Conservation (phyloP, 2,113 vertebrate species). For the Aplodontia rufa region DNA sequence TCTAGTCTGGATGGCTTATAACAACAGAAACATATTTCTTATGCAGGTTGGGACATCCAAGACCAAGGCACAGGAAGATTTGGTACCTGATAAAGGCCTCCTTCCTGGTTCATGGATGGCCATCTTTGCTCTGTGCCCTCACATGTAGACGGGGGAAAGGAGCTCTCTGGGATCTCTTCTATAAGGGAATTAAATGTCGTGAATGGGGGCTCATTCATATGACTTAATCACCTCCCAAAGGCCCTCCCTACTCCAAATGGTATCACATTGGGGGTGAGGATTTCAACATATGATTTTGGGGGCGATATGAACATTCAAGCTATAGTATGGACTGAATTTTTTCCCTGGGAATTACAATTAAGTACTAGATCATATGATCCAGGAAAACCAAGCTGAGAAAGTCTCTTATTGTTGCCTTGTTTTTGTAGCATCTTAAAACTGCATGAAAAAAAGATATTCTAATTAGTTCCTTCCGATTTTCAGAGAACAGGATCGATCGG, state of each 20-base stretch:
- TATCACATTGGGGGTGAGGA: background rate
- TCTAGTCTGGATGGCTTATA: too few species aligned
- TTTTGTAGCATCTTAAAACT: background rate
- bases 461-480: background rate
- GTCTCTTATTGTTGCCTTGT: background rate
- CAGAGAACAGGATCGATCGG: background rate
- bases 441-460: background rate
- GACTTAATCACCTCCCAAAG: background rate
- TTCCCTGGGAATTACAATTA: background rate
- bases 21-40: background rate
- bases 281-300: background rate
- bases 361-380: background rate
- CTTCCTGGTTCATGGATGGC: too few species aligned
- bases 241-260: background rate
- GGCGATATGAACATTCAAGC: background rate
- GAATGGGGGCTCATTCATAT: too few species aligned
- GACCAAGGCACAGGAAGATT: too few species aligned
- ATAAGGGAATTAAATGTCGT: background rate
- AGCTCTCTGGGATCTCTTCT: background rate
- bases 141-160: background rate
- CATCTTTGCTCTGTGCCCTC: too few species aligned
- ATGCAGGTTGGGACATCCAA: background rate
- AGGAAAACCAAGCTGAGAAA: background rate
- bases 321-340: background rate
- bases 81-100: too few species aligned